These are phyloP conservation scores for Yasuhikotakia modesta DNA, from an alignment of 2,797 vertebrate species.

Conservation along the genomic window DNA sequence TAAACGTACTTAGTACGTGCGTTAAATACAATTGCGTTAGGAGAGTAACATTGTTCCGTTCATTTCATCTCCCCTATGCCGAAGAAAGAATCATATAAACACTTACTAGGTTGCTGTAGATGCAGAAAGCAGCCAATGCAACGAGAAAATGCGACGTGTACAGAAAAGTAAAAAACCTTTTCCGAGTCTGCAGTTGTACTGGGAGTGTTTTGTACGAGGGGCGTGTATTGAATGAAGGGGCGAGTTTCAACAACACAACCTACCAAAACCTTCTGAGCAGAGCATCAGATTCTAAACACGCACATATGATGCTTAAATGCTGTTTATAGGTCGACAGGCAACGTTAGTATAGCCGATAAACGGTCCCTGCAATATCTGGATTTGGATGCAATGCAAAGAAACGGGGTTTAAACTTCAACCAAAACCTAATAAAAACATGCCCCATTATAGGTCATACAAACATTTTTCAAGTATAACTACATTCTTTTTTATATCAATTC, in stretches of 20 bases:
- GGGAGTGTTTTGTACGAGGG: conserved; percentile 27
- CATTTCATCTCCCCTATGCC: background rate
- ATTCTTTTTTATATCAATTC: too few species aligned
- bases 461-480: too few species aligned
- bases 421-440: too few species aligned
- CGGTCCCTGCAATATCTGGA: background rate
- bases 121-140: background rate
- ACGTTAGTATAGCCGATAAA: too few species aligned
- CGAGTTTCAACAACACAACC: background rate
- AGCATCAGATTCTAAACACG: background rate
- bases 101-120: conserved; percentile 30
- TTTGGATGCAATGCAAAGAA: background rate
- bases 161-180: background rate
- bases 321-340: background rate
- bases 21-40: background rate
- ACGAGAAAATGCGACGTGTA: background rate
- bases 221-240: conserved; percentile 5
- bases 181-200: background rate
- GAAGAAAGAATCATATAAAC: background rate
- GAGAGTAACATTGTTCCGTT: background rate
- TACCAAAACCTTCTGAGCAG: background rate
- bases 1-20: background rate
- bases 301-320: background rate
- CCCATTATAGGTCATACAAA: too few species aligned
- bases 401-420: background rate